phyloP scores from a whole-genome alignment of 2,888 invertebrate genomes.

The Agriopis leucophaearia region DNA sequence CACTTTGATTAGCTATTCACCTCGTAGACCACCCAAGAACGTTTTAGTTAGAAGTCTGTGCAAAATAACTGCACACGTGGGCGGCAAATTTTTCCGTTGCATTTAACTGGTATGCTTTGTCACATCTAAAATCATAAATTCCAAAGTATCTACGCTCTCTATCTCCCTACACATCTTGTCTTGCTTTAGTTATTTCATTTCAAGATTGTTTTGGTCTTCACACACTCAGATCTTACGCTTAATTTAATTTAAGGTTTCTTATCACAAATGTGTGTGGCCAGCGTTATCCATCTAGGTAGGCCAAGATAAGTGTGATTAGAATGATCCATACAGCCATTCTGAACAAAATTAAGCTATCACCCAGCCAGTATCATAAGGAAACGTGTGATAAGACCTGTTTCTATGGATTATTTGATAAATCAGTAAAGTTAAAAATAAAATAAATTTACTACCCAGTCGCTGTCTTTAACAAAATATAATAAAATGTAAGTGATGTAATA shows the following conservation, averaged over 20 bases:
- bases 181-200: too few species aligned
- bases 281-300: constrained; percentile 41
- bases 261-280: constrained; percentile 45
- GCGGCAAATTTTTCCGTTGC: neutral
- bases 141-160: too few species aligned
- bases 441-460: neutral
- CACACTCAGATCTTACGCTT: neutral
- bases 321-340: constrained; percentile 32
- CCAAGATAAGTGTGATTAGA: constrained; percentile 41
- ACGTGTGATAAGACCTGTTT: constrained; percentile 38
- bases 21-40: constrained; percentile 43
- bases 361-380: constrained; percentile 46
- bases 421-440: constrained; percentile 24
- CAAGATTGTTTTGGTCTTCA: neutral
- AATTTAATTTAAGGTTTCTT: constrained; percentile 34
- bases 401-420: constrained; percentile 43
- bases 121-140: too few species aligned
- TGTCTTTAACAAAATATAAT: neutral
- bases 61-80: constrained; percentile 29
- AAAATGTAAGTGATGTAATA: neutral
- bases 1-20: constrained; percentile 49
- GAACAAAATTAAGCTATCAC: constrained; percentile 49
- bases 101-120: too few species aligned
- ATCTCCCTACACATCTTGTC: too few species aligned
- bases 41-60: constrained; percentile 32